These are phyloP conservation scores for Drosophila jambulina DNA, from an alignment of 1,140 invertebrate genomes.

Conservation along the genomic window DNA sequence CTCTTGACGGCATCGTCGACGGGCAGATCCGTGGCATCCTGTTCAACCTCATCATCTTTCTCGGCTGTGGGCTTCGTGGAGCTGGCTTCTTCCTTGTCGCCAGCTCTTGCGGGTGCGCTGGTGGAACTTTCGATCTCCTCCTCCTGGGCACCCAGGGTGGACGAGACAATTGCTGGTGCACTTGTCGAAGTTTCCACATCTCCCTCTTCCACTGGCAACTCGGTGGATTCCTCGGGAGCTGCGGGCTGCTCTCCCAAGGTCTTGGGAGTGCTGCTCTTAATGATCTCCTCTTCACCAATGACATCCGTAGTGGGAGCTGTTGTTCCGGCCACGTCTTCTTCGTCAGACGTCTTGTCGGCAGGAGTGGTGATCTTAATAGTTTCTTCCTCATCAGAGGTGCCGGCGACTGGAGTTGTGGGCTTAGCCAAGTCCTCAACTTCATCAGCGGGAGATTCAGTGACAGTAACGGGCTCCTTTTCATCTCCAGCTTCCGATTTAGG, in stretches of 20 bases:
- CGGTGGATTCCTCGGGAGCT: conserved; percentile 36
- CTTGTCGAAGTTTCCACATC: conserved; percentile 36
- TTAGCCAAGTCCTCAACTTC: conserved; percentile 19
- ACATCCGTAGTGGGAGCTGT: conserved; percentile 29
- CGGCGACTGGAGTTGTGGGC: conserved; percentile 11
- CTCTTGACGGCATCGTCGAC: conserved; percentile 18
- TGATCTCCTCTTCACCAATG: conserved; percentile 36
- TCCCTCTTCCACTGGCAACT: conserved; percentile 22
- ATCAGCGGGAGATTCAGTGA: conserved; percentile 14
- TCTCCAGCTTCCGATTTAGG: not conserved
- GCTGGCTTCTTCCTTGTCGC: conserved; percentile 34
- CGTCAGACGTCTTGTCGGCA: conserved; percentile 10
- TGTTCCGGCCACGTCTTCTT: conserved; percentile 4
- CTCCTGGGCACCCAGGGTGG: conserved; percentile 43
- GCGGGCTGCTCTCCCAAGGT: conserved; percentile 33
- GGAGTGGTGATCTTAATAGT: conserved; percentile 43
- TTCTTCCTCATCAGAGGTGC: conserved; percentile 24
- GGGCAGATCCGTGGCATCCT: conserved; percentile 38
- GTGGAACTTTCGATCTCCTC: conserved; percentile 28
- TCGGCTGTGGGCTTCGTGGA: conserved; percentile 20
- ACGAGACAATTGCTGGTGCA: conserved; percentile 22
- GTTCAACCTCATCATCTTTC: conserved; percentile 23
- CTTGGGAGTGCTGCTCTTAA: conserved; percentile 58
- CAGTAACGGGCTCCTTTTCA: conserved; percentile 23
- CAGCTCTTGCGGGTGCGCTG: conserved; percentile 20